These are phyloP conservation scores for Crypturellus tataupa DNA, from an alignment of 2,797 vertebrate genomes.

Conservation along the genomic window DNA sequence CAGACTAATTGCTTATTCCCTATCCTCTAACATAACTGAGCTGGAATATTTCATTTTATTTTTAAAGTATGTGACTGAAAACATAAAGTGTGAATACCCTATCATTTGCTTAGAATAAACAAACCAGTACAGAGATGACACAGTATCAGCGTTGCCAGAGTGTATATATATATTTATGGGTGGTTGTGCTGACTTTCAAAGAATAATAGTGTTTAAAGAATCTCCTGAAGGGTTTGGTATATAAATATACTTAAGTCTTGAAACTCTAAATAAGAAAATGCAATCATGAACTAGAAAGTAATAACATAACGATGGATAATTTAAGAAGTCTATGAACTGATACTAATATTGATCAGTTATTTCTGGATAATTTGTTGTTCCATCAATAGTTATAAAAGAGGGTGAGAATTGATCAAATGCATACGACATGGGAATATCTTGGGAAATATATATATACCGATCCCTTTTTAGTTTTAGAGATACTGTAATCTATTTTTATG, in stretches of 20 bases:
- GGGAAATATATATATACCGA: slow-evolving; percentile 73
- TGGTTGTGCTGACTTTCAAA: background rate
- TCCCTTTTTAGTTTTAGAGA: slow-evolving; percentile 81
- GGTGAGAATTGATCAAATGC: slow-evolving; percentile 67
- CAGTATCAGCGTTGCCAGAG: background rate
- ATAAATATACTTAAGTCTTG: background rate
- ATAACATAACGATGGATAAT: slow-evolving; percentile 39
- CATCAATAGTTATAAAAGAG: slow-evolving; percentile 75
- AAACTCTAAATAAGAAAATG: slow-evolving; percentile 27
- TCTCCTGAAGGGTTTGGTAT: background rate
- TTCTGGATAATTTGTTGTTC: slow-evolving; percentile 73
- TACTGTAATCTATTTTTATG: slow-evolving; percentile 78
- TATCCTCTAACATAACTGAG: background rate
- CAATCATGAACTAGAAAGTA: slow-evolving; percentile 39
- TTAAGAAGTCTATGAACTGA: slow-evolving; percentile 17
- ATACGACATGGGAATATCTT: slow-evolving; percentile 44
- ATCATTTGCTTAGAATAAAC: background rate
- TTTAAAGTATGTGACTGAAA: background rate
- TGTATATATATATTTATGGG: background rate
- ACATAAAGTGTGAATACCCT: background rate
- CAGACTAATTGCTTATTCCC: background rate
- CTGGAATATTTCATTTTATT: background rate
- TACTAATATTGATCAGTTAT: slow-evolving; percentile 72
- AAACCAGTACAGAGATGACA: background rate
- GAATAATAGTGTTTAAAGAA: background rate